A percentile compares a stretch with the other conserved stretches of the same genome.
phyloP scores from a whole-genome alignment of 2,113 vertebrate genomes.

The Triplophysa siluroides region DNA sequence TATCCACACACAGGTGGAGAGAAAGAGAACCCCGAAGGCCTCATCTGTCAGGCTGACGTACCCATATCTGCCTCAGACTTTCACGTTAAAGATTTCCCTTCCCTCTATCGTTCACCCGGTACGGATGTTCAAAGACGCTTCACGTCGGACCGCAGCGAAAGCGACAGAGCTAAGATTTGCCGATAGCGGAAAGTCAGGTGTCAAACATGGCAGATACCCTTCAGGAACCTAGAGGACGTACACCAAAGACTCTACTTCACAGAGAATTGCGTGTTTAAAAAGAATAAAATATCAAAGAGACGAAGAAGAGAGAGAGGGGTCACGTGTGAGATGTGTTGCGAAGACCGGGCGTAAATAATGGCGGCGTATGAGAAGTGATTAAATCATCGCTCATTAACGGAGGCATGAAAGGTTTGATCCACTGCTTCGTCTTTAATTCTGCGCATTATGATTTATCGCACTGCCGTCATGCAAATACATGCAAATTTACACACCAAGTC shows the following conservation, averaged over 20 bases:
- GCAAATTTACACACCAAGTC: constrained; percentile 28
- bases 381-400: constrained; percentile 62
- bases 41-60: constrained; percentile 14
- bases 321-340: constrained; percentile 5
- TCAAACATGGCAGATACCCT: constrained; percentile 34
- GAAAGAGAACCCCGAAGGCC: background rate
- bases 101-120: background rate
- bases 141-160: constrained; percentile 3
- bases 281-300: constrained; percentile 32
- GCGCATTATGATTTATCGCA: constrained; percentile 50
- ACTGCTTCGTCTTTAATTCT: constrained; percentile 59
- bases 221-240: constrained; percentile 15
- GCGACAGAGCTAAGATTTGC: constrained; percentile 33
- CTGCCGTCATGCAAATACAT: constrained; percentile 56
- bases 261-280: constrained; percentile 1
- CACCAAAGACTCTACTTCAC: background rate
- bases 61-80: constrained; percentile 2
- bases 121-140: constrained; percentile 24
- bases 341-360: constrained; percentile 58
- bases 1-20: background rate
- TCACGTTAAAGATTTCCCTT: constrained; percentile 5
- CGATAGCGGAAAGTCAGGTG: constrained; percentile 39
- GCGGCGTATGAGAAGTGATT: constrained; percentile 53
- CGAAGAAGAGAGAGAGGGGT: background rate
- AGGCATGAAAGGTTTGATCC: constrained; percentile 54